These are phyloP conservation scores for Nemotelus pantherinus DNA, from an alignment of 2,888 invertebrate genomes.

Conservation along the genomic window DNA sequence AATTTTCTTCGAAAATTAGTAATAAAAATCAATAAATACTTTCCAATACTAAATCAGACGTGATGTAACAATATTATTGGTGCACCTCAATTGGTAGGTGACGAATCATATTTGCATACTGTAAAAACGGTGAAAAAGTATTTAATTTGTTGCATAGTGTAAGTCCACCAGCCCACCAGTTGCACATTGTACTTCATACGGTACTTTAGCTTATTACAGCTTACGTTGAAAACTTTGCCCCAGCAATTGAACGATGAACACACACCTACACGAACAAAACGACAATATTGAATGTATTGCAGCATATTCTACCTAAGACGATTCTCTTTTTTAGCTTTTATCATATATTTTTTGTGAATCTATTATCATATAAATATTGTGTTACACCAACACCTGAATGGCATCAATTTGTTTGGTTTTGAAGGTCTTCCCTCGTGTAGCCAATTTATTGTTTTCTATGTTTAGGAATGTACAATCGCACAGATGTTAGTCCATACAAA, in stretches of 20 bases:
- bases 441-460: conserved; percentile 43
- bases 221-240: no score
- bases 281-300: no score
- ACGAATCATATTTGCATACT: background rate
- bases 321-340: conserved; percentile 14
- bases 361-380: conserved; percentile 43
- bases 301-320: no score
- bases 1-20: background rate
- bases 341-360: conserved; percentile 23
- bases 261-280: no score
- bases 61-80: background rate
- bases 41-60: background rate
- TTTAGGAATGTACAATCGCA: conserved; percentile 7
- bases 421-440: conserved; percentile 34
- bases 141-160: background rate
- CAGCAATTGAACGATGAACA: no score
- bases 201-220: no score
- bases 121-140: background rate
- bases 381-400: conserved; percentile 36
- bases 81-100: background rate
- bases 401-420: conserved; percentile 40
- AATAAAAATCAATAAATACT: background rate
- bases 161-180: no score
- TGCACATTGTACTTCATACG: no score
- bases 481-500: no score